A percentile compares a stretch with the other conserved stretches of the same genome.
phyloP scores from a whole-genome alignment of 2,888 invertebrate genomes.

The Drosophila paramelanica region DNA sequence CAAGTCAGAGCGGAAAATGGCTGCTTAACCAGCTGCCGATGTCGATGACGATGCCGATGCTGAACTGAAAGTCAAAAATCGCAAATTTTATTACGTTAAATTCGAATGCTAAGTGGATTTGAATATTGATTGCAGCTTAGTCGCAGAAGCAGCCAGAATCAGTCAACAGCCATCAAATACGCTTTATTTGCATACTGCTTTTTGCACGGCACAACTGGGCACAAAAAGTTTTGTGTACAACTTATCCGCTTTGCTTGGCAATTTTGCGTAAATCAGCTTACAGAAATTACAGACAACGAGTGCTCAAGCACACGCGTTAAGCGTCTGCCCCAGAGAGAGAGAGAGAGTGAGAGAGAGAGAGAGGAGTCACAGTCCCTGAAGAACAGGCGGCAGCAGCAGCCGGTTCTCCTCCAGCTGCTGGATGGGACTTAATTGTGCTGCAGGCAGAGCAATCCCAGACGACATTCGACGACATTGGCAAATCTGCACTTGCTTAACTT shows the following conservation, averaged over 20 bases:
- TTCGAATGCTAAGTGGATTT: constrained; percentile 77
- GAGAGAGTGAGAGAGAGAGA: too few relatives aligned
- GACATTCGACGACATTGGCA: constrained; percentile 52
- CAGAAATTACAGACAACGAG: constrained; percentile 68
- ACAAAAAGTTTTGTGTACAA: constrained; percentile 63
- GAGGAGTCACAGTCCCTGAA: constrained; percentile 5
- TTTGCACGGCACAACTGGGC: constrained; percentile 42
- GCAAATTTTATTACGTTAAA: constrained; percentile 75
- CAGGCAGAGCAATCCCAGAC: constrained; percentile 1
- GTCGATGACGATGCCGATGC: constrained; percentile 4
- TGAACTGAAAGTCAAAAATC: constrained; percentile 58
- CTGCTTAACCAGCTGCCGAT: constrained; percentile 29
- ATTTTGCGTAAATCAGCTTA: constrained; percentile 77
- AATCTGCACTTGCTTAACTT: constrained; percentile 78
- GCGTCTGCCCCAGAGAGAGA: constrained; percentile 5
- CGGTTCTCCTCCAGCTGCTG: neutral
- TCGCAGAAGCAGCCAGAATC: constrained; percentile 14
- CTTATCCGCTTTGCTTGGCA: constrained; percentile 75
- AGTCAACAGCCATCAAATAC: constrained; percentile 45
- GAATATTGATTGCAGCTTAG: constrained; percentile 81
- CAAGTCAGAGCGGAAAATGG: constrained; percentile 33
- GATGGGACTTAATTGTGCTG: constrained; percentile 13
- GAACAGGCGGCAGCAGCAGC: constrained; percentile 3
- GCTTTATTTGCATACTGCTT: constrained; percentile 78
- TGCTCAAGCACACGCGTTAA: constrained; percentile 24